Evolutionary conservation across 1,140 invertebrate genomes (phyloP).

Genomic region (Polypedilum pembai): DNA sequence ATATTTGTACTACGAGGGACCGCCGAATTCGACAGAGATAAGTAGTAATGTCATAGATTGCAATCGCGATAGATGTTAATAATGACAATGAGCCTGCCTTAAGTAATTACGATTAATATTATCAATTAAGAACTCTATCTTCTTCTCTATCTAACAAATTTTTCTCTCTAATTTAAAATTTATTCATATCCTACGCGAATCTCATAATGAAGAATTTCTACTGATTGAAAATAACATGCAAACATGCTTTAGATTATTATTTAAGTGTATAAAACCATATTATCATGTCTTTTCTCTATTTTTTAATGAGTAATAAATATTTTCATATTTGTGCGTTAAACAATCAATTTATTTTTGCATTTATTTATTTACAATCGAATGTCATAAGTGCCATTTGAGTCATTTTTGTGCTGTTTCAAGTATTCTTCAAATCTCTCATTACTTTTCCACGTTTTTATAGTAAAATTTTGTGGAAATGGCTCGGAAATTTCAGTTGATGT

Average conservation of each 20-base stretch:
- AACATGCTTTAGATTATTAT: too few species aligned
- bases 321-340: too few species aligned
- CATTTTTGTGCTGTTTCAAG: background rate
- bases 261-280: too few species aligned
- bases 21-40: constrained; percentile 48
- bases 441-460: background rate
- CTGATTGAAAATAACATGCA: too few species aligned
- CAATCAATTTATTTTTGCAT: too few species aligned
- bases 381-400: background rate
- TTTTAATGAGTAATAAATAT: too few species aligned
- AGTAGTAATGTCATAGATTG: constrained; percentile 43
- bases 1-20: constrained; percentile 56
- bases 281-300: too few species aligned
- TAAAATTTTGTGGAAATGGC: background rate
- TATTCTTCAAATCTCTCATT: background rate
- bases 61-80: constrained; percentile 42
- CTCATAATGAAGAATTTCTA: too few species aligned
- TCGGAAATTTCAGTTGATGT: background rate
- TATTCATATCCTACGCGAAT: too few species aligned
- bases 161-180: too few species aligned
- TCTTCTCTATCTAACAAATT: too few species aligned
- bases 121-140: too few species aligned
- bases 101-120: background rate
- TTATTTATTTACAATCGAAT: background rate
- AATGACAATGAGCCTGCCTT: constrained; percentile 7